These are phyloP conservation scores for Zaprionus kolodkinae DNA, from an alignment of 1,140 invertebrate genomes.

Conservation along the genomic window DNA sequence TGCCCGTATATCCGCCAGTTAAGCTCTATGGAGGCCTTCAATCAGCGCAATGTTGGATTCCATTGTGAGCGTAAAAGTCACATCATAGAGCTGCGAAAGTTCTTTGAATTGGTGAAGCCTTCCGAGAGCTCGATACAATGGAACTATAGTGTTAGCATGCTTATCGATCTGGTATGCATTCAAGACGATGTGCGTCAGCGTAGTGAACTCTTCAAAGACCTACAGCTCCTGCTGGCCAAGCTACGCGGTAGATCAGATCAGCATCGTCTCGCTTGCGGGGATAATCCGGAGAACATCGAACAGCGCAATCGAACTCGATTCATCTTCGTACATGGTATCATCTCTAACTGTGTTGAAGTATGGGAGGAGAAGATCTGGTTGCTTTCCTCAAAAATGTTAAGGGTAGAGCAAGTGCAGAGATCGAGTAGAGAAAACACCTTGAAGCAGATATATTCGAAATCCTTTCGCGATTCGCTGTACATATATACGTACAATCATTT, in stretches of 20 bases:
- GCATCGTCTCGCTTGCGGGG: neutral
- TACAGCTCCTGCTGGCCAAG: constrained; percentile 33
- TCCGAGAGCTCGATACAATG: constrained; percentile 6
- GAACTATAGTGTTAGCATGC: constrained; percentile 56
- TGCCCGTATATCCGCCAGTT: constrained; percentile 55
- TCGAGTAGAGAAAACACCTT: neutral
- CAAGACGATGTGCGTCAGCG: constrained; percentile 23
- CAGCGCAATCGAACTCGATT: constrained; percentile 27
- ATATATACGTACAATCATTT: constrained; percentile 53
- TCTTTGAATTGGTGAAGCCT: constrained; percentile 33
- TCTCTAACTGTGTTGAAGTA: constrained; percentile 49
- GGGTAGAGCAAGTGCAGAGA: neutral
- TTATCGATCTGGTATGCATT: constrained; percentile 49
- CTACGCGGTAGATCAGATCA: constrained; percentile 5
- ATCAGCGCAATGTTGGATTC: constrained; percentile 54
- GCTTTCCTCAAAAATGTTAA: constrained; percentile 10
- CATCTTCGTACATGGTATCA: constrained; percentile 64
- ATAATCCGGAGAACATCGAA: neutral
- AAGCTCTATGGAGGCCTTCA: constrained; percentile 60
- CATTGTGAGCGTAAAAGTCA: constrained; percentile 46
- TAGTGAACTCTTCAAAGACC: constrained; percentile 34
- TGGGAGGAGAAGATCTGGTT: constrained; percentile 51
- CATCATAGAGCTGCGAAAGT: constrained; percentile 36
- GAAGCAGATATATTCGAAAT: constrained; percentile 10
- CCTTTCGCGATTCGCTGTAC: constrained; percentile 50